Percentiles rank a stretch among this genome's conserved stretches.
phyloP scores from a whole-genome alignment of 2,113 vertebrate genomes.

The Trichomycterus rosablanca region DNA sequence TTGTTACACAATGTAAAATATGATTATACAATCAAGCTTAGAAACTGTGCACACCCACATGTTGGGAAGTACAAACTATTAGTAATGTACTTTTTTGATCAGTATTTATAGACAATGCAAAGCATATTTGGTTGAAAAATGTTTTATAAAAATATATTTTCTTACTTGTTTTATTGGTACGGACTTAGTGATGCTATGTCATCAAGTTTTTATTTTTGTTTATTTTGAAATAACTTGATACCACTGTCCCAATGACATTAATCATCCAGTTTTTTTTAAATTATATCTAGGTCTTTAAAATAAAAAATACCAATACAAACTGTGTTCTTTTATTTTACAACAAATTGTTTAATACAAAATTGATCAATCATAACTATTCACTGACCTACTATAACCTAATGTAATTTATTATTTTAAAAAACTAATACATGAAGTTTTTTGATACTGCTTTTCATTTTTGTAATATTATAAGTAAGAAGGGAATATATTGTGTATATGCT shows the following conservation, averaged over 20 bases:
- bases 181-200: not conserved
- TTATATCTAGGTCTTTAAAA: too few relatives aligned
- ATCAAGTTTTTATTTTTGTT: not conserved
- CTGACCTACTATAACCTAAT: too few relatives aligned
- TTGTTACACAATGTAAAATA: not conserved
- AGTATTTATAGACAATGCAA: constrained; percentile 12
- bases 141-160: constrained; percentile 8
- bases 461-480: too few relatives aligned
- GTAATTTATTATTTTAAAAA: too few relatives aligned
- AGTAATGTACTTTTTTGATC: not conserved
- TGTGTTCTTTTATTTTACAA: too few relatives aligned
- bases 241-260: not conserved
- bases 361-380: too few relatives aligned
- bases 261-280: too few relatives aligned
- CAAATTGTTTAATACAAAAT: too few relatives aligned
- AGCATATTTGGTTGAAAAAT: not conserved
- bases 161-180: constrained; percentile 2
- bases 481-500: too few relatives aligned
- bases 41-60: not conserved
- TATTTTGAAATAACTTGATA: not conserved
- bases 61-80: not conserved
- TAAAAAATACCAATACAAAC: too few relatives aligned
- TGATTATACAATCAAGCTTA: constrained; percentile 14
- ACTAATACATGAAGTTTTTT: too few relatives aligned
- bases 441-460: too few relatives aligned